Conservation (phyloP, 2,888 invertebrate species). For the Rhorus exstirpatorius region DNA sequence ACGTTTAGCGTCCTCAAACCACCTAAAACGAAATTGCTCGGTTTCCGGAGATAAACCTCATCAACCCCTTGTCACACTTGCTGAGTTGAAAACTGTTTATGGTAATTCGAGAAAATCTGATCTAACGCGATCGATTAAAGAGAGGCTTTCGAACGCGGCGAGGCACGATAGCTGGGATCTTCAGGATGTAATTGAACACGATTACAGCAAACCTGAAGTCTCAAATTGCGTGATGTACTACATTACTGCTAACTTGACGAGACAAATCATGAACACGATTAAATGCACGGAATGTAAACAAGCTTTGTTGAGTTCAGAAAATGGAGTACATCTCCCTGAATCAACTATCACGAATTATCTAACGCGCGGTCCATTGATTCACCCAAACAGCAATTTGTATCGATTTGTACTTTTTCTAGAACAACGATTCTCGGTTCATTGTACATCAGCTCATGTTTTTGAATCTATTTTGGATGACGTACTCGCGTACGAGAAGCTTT, state of each 20-base stretch:
- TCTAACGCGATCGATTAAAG: constrained; percentile 35
- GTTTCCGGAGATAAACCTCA: constrained; percentile 20
- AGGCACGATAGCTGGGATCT: too few species aligned
- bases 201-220: too few species aligned
- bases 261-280: too few species aligned
- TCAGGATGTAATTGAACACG: too few species aligned
- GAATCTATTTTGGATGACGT: too few species aligned
- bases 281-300: too few species aligned
- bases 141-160: constrained; percentile 35
- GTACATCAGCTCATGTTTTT: too few species aligned
- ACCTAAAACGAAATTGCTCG: constrained; percentile 43
- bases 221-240: too few species aligned
- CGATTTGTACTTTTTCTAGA: too few species aligned
- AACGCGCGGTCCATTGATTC: constrained; percentile 24
- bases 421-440: too few species aligned
- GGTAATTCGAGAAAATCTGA: constrained; percentile 36
- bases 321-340: constrained; percentile 39
- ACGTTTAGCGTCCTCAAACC: constrained; percentile 41
- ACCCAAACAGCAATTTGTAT: too few species aligned
- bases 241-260: constrained; percentile 39
- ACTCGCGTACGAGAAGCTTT: too few species aligned
- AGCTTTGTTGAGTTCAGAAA: constrained; percentile 31
- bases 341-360: constrained; percentile 25
- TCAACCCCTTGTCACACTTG: constrained; percentile 52
- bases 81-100: constrained; percentile 54